Percentiles rank a stretch among this genome's conserved stretches.
Evolutionary conservation across 1,140 invertebrate genomes (phyloP).

Genomic region (Planococcus citri): DNA sequence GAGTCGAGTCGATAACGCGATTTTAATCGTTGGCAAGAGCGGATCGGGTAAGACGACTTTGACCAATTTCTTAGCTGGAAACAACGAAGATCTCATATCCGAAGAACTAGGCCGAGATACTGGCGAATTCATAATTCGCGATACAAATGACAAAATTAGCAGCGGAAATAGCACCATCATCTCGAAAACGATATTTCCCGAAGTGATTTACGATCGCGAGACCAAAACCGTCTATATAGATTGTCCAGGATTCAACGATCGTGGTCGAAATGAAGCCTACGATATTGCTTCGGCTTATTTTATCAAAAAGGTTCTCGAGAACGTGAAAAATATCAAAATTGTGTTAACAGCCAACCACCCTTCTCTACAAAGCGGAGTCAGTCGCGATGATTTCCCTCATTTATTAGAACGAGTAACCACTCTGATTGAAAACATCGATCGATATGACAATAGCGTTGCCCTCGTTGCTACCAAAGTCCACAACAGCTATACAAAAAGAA

Average conservation of each 20-base stretch:
- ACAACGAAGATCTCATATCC: slow-evolving; percentile 20
- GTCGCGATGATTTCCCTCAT: slow-evolving; percentile 24
- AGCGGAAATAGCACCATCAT: slow-evolving; percentile 21
- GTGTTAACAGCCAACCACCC: slow-evolving; percentile 25
- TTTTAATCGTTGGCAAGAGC: slow-evolving; percentile 27
- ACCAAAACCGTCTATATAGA: slow-evolving; percentile 24
- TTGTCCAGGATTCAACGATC: slow-evolving; percentile 28
- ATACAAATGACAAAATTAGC: slow-evolving; percentile 10
- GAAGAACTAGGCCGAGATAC: background rate
- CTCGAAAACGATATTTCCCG: slow-evolving; percentile 27
- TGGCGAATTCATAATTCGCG: slow-evolving; percentile 20
- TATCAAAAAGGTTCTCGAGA: slow-evolving; percentile 25
- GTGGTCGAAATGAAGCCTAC: slow-evolving; percentile 22
- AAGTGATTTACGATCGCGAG: slow-evolving; percentile 19
- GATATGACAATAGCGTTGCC: slow-evolving; percentile 23
- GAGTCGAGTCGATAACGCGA: background rate
- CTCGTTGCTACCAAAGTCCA: slow-evolving; percentile 27
- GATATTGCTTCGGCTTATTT: slow-evolving; percentile 27
- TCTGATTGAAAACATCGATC: slow-evolving; percentile 24
- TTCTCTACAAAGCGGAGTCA: slow-evolving; percentile 23
- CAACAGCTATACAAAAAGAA: background rate
- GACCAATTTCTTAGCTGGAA: slow-evolving; percentile 24
- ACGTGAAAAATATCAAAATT: slow-evolving; percentile 24
- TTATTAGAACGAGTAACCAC: slow-evolving; percentile 19
- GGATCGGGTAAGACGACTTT: slow-evolving; percentile 28